Evolutionary conservation across 2,888 invertebrate genomes (phyloP).

Genomic region (Anaspis maculata): DNA sequence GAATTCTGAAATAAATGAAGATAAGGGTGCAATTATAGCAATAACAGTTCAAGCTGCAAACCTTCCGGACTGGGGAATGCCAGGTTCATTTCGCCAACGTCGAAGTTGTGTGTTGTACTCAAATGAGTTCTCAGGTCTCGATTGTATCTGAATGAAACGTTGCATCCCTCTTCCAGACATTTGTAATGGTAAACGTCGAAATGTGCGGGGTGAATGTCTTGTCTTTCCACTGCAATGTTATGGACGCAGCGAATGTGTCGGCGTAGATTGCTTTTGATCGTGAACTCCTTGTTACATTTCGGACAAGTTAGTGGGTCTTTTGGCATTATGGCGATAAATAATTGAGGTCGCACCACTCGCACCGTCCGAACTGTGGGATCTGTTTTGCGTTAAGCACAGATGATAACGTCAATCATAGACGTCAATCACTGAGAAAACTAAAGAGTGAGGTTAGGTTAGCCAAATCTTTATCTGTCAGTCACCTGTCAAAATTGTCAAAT

Average conservation of each 20-base stretch:
- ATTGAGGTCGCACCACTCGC: not conserved
- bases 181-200: conserved; percentile 11
- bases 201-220: conserved; percentile 8
- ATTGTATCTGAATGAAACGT: conserved; percentile 11
- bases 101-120: conserved; percentile 3
- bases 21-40: not conserved
- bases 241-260: conserved; percentile 12
- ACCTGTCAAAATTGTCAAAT: no score
- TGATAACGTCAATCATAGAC: not conserved
- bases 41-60: no score
- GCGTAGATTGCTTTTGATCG: conserved; percentile 9
- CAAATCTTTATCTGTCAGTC: no score
- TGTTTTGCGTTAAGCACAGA: not conserved
- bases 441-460: no score
- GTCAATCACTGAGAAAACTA: no score
- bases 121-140: conserved; percentile 10
- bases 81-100: conserved; percentile 10
- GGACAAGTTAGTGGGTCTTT: conserved; percentile 7
- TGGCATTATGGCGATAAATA: not conserved
- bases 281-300: conserved; percentile 6
- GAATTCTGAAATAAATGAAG: conserved; percentile 11
- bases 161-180: conserved; percentile 13
- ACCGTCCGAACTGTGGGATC: not conserved
- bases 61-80: conserved; percentile 10
- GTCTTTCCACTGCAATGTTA: conserved; percentile 5